Conservation (phyloP, 2,113 vertebrate genomes). For the Dicrurus megarhynchus region DNA sequence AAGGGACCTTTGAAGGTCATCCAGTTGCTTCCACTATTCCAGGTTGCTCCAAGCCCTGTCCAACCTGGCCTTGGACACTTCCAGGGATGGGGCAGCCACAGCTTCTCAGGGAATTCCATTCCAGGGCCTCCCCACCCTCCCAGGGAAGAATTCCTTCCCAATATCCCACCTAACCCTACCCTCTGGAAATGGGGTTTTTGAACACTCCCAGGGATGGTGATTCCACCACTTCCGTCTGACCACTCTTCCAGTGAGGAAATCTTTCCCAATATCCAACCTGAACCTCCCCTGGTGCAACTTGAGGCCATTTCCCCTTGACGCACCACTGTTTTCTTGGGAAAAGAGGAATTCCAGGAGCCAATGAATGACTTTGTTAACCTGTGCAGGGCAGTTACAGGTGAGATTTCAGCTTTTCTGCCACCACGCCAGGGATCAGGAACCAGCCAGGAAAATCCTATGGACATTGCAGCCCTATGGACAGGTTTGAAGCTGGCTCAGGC, state of each 20-base stretch:
- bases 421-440: background rate
- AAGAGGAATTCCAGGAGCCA: background rate
- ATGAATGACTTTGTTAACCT: background rate
- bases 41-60: background rate
- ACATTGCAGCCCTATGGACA: background rate
- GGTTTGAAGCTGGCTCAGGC: background rate
- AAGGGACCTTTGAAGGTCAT: background rate
- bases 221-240: background rate
- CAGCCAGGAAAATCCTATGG: background rate
- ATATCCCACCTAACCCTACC: background rate
- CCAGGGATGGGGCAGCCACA: background rate
- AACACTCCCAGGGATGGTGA: background rate
- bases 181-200: background rate
- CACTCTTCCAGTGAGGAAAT: background rate
- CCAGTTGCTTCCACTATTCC: too few species aligned
- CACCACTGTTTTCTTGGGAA: background rate
- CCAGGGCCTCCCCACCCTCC: accelerated
- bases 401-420: background rate
- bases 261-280: background rate
- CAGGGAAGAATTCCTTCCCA: background rate
- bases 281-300: too few species aligned
- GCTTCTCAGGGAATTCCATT: background rate
- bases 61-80: background rate
- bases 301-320: background rate
- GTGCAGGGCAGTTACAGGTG: background rate